These are phyloP conservation scores for Parelbella ahira DNA, from an alignment of 2,888 invertebrate species.

Conservation along the genomic window DNA sequence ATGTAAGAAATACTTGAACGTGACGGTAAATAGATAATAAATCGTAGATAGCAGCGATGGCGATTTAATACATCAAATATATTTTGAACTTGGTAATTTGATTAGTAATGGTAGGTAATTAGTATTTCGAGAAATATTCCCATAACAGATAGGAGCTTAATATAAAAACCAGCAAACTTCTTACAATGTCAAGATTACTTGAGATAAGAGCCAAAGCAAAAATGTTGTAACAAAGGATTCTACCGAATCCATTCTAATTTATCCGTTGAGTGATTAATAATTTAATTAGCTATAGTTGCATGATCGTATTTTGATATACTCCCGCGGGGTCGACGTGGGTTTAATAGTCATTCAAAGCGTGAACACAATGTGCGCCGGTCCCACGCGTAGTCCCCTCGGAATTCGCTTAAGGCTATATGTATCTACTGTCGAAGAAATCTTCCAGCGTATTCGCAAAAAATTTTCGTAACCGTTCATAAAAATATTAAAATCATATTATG, in stretches of 20 bases:
- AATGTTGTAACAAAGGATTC: too few species aligned
- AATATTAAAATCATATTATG: too few species aligned
- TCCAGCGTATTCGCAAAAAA: not conserved
- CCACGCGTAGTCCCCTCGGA: conserved; percentile 37
- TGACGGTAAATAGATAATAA: too few species aligned
- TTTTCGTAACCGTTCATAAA: too few species aligned
- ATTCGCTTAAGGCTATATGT: conserved; percentile 18
- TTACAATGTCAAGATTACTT: conserved; percentile 5
- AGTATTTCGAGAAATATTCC: too few species aligned
- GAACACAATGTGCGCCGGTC: conserved; percentile 42
- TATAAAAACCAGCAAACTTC: not conserved
- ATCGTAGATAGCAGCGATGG: too few species aligned
- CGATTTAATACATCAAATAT: too few species aligned
- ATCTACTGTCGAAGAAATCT: conserved; percentile 9
- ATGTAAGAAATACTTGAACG: too few species aligned
- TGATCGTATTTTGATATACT: conserved; percentile 19
- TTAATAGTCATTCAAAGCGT: conserved; percentile 36
- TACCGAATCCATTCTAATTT: too few species aligned
- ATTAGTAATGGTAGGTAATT: too few species aligned
- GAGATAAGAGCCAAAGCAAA: too few species aligned
- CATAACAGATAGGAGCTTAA: not conserved
- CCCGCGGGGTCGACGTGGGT: conserved; percentile 21
- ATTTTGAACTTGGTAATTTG: too few species aligned
- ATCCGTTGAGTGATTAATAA: conserved; percentile 15
- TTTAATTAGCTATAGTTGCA: conserved; percentile 23